Percentiles rank a stretch among this genome's conserved stretches.
Evolutionary conservation across 2,797 vertebrate species (phyloP).

Genomic region (Okamejei kenojei): DNA sequence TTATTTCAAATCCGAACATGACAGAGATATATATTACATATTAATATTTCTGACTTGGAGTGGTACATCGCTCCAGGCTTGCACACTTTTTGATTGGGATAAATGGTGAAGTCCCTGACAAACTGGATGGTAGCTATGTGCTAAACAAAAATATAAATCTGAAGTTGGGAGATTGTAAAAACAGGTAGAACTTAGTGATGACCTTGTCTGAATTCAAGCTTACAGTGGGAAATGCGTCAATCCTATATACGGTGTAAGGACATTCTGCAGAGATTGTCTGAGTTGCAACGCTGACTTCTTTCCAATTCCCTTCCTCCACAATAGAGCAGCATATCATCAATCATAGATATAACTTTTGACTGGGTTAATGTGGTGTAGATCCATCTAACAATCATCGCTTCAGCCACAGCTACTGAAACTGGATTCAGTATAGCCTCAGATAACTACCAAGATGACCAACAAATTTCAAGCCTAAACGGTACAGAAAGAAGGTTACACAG

Average conservation of each 20-base stretch:
- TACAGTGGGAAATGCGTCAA: not conserved
- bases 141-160: too few relatives aligned
- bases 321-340: not conserved
- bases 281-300: not conserved
- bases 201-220: not conserved
- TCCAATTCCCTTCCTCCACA: not conserved
- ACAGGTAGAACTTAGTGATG: too few relatives aligned
- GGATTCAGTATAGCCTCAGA: not conserved
- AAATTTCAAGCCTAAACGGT: not conserved
- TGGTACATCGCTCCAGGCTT: not conserved
- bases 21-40: not conserved
- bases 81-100: not conserved
- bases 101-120: too few relatives aligned
- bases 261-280: not conserved
- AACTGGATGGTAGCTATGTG: too few relatives aligned
- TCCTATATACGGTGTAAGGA: not conserved
- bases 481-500: not conserved
- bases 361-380: not conserved
- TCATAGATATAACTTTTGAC: not conserved
- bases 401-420: not conserved
- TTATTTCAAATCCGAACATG: not conserved
- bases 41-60: not conserved
- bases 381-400: slow-evolving; percentile 2
- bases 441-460: not conserved
- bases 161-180: too few relatives aligned